Percentiles rank a stretch among this genome's conserved stretches.
Evolutionary conservation across 2,113 vertebrate species (phyloP).

Genomic region (Pholis gunnellus): DNA sequence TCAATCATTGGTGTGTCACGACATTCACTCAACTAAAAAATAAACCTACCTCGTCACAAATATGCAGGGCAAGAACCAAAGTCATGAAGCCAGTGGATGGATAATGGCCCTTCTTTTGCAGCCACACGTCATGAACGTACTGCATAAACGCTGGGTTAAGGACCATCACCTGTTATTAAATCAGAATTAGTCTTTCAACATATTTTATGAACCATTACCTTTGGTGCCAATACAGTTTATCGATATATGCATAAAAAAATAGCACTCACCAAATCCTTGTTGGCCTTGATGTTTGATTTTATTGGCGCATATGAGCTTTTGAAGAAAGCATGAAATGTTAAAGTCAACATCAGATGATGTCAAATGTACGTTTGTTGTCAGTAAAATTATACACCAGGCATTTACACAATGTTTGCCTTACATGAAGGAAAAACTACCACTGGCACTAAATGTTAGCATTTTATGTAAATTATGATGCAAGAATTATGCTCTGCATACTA

Average conservation of each 20-base stretch:
- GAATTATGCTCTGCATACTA: no score
- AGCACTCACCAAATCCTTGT: conserved; percentile 66
- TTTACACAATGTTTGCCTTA: not conserved
- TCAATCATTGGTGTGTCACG: not conserved
- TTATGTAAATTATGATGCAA: not conserved
- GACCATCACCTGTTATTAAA: conserved; percentile 57
- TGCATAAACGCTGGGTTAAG: conserved; percentile 63
- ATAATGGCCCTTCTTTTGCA: not conserved
- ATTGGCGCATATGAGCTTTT: not conserved
- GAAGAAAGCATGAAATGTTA: conserved; percentile 2
- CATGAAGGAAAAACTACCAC: no score
- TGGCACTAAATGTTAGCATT: not conserved
- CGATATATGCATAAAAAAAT: not conserved
- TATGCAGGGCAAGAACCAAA: conserved; percentile 54
- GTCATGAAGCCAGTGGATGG: conserved; percentile 68
- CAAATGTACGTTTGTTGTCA: not conserved
- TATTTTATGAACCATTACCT: not conserved
- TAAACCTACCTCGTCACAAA: conserved; percentile 62
- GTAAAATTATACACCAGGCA: no score
- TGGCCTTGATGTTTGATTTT: conserved; percentile 29
- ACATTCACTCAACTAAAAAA: not conserved
- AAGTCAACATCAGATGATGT: not conserved
- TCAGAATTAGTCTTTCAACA: not conserved
- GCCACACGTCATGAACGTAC: conserved; percentile 54
- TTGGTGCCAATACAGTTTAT: not conserved